phyloP scores from a whole-genome alignment of 2,113 vertebrate genomes.

The Gasterosteus aculeatus region DNA sequence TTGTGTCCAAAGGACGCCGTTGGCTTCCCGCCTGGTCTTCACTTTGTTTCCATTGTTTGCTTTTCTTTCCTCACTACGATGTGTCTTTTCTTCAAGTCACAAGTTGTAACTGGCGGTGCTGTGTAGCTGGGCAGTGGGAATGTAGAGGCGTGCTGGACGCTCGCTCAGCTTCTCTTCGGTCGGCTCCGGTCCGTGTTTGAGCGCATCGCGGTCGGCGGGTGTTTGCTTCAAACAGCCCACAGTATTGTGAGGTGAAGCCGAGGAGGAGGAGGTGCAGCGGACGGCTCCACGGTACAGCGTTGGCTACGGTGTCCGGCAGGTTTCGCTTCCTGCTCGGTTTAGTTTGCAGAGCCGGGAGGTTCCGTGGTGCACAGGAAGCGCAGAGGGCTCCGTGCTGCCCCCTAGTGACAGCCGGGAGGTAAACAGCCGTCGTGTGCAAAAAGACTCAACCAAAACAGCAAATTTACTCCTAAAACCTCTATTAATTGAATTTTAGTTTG shows the following conservation, averaged over 20 bases:
- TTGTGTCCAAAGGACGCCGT: conserved; percentile 53
- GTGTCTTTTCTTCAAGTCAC: conserved; percentile 24
- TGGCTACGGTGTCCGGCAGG: conserved; percentile 9
- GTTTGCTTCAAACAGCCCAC: conserved; percentile 9
- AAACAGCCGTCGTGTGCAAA: conserved; percentile 1
- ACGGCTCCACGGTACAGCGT: conserved; percentile 29
- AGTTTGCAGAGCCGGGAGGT: conserved; percentile 50
- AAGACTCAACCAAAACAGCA: conserved; percentile 42
- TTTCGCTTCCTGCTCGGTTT: conserved; percentile 43
- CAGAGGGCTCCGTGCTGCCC: conserved; percentile 56
- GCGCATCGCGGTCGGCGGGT: conserved; percentile 19
- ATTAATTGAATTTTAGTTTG: conserved; percentile 57
- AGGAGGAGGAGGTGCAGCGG: conserved; percentile 1
- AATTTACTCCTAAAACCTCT: conserved; percentile 51
- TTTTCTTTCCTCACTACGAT: conserved; percentile 3
- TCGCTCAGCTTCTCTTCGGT: conserved; percentile 33
- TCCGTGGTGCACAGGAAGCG: conserved; percentile 42
- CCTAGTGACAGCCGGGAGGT: conserved; percentile 36
- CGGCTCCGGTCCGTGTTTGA: conserved; percentile 34
- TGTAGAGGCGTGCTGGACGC: conserved; percentile 40
- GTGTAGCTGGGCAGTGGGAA: conserved; percentile 47
- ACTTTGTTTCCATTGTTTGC: conserved; percentile 51
- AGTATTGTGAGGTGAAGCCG: neutral
- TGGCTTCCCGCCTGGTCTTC: conserved; percentile 53
- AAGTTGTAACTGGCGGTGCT: conserved; percentile 54